These are phyloP conservation scores for Drosophila peninsularis DNA, from an alignment of 2,888 invertebrate genomes.

Conservation along the genomic window DNA sequence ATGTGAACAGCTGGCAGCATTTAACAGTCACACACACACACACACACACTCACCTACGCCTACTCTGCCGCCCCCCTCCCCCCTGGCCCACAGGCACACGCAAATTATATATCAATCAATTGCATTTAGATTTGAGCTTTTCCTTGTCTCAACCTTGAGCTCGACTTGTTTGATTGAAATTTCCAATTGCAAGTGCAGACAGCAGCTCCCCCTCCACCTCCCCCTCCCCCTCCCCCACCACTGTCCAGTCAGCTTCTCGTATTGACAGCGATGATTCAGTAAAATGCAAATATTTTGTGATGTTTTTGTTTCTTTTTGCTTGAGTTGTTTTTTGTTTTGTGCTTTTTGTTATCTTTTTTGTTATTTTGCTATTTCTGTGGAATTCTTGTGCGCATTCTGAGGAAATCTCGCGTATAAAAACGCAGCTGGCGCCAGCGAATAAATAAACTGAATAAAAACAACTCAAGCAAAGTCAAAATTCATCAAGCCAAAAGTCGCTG, in stretches of 20 bases:
- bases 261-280: constrained; percentile 50
- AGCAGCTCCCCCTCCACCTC: constrained; percentile 5
- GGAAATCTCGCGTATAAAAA: constrained; percentile 59
- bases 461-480: constrained; percentile 30
- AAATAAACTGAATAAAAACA: constrained; percentile 26
- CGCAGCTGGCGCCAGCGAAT: constrained; percentile 59
- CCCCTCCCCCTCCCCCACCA: not conserved
- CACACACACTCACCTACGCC: not conserved
- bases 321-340: constrained; percentile 24
- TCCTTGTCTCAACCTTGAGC: constrained; percentile 26
- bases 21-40: constrained; percentile 42
- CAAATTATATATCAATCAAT: constrained; percentile 73
- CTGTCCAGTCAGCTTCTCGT: not conserved
- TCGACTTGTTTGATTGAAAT: constrained; percentile 36
- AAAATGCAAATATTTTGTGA: constrained; percentile 47
- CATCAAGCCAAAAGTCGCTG: not conserved
- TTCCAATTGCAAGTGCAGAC: constrained; percentile 33
- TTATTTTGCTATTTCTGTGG: constrained; percentile 28
- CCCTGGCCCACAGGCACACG: not conserved
- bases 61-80: not conserved
- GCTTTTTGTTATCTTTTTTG: constrained; percentile 23
- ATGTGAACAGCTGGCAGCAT: constrained; percentile 68
- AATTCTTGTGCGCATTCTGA: constrained; percentile 74
- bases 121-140: constrained; percentile 41
- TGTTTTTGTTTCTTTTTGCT: constrained; percentile 6